Evolutionary conservation across 2,888 invertebrate species (phyloP).

Genomic region (Portevinia maculata): DNA sequence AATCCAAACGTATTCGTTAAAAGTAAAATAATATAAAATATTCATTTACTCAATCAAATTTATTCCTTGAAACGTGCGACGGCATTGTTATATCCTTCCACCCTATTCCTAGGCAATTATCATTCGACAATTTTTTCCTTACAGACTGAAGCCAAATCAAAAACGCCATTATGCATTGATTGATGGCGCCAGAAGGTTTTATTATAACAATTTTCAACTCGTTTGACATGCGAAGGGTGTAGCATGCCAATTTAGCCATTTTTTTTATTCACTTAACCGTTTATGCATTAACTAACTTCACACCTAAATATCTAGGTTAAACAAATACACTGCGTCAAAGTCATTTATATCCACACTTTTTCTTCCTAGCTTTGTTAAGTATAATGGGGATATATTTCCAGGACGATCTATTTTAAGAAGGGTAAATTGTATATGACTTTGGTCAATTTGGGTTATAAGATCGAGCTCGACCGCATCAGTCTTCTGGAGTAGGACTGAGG

Average conservation of each 20-base stretch:
- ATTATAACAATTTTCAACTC: constrained; percentile 37
- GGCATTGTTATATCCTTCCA: not conserved
- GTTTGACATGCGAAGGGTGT: constrained; percentile 28
- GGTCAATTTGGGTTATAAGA: too few species aligned
- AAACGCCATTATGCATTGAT: constrained; percentile 31
- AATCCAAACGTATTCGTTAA: too few species aligned
- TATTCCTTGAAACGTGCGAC: not conserved
- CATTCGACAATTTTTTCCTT: not conserved
- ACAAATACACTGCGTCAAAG: not conserved
- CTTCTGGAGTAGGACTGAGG: too few species aligned
- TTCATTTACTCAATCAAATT: too few species aligned
- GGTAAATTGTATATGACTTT: too few species aligned
- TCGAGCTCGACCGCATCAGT: too few species aligned
- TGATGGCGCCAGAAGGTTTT: constrained; percentile 45
- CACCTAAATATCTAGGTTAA: not conserved
- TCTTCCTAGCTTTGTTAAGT: too few species aligned
- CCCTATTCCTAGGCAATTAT: not conserved
- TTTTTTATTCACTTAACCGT: constrained; percentile 2
- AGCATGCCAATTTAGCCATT: constrained; percentile 19
- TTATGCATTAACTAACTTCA: constrained; percentile 1
- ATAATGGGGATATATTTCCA: too few species aligned
- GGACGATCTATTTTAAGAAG: too few species aligned
- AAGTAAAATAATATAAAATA: too few species aligned
- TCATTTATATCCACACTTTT: too few species aligned
- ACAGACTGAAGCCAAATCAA: constrained; percentile 20